Conservation (phyloP, 2,888 invertebrate genomes). For the Dicycla oo region DNA sequence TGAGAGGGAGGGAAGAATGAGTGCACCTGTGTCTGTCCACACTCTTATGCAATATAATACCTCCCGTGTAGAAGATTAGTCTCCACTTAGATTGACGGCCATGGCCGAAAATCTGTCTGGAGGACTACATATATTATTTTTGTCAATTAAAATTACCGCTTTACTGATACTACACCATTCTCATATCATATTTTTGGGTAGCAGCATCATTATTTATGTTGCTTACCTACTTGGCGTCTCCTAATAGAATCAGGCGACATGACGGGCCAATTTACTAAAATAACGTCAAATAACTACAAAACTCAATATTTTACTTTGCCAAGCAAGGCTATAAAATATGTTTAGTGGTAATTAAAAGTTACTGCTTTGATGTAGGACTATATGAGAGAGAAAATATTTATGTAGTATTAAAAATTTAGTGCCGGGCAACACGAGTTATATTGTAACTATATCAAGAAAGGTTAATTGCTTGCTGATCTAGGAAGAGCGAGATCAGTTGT, state of each 20-base stretch:
- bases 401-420: slow-evolving; percentile 25
- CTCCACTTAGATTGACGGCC: too few species aligned
- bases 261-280: slow-evolving; percentile 14
- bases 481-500: not conserved
- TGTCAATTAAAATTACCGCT: not conserved
- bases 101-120: too few species aligned
- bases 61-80: too few species aligned
- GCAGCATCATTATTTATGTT: not conserved
- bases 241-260: not conserved
- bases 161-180: too few species aligned
- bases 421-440: slow-evolving; percentile 25
- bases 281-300: slow-evolving; percentile 24
- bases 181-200: not conserved
- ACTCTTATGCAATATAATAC: too few species aligned
- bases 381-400: slow-evolving; percentile 39
- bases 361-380: slow-evolving; percentile 41
- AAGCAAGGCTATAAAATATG: slow-evolving; percentile 39
- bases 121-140: too few species aligned
- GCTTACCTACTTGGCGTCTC: not conserved
- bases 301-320: slow-evolving; percentile 30
- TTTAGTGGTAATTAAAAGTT: slow-evolving; percentile 54
- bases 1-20: too few species aligned
- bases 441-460: slow-evolving; percentile 11
- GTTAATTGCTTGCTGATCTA: slow-evolving; percentile 35
- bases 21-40: too few species aligned